A percentile compares a stretch with the other conserved stretches of the same genome.
Conservation (phyloP, 2,888 invertebrate species). For the Cataglyphis cursor region DNA sequence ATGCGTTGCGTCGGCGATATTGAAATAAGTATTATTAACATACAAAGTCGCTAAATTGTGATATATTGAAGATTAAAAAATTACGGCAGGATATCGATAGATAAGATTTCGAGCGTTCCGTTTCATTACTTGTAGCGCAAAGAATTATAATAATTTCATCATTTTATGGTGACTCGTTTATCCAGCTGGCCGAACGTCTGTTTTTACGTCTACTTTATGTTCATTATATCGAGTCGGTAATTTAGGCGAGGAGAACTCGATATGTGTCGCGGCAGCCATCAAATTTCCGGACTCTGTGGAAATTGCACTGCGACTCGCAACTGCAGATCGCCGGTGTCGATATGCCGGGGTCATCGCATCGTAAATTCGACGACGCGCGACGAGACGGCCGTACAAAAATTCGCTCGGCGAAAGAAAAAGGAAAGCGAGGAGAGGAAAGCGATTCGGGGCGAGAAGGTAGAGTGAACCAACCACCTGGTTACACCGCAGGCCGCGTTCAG, state of each 20-base stretch:
- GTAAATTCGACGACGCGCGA: conserved; percentile 68
- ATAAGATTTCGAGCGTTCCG: background rate
- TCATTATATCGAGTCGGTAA: conserved; percentile 27
- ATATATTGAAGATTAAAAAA: conserved; percentile 40
- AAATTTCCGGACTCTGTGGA: conserved; percentile 38
- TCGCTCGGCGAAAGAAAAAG: conserved; percentile 51
- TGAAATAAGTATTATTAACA: conserved; percentile 29
- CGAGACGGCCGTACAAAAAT: conserved; percentile 53
- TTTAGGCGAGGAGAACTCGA: background rate
- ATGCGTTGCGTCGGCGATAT: background rate
- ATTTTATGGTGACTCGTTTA: conserved; percentile 26
- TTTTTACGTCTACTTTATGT: conserved; percentile 29
- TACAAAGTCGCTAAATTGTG: conserved; percentile 26
- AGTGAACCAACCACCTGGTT: conserved; percentile 62
- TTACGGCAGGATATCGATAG: conserved; percentile 10
- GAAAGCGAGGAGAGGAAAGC: conserved; percentile 58
- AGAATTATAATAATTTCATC: conserved; percentile 6
- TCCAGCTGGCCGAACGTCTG: conserved; percentile 4
- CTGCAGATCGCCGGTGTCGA: conserved; percentile 67
- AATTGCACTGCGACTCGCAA: conserved; percentile 40
- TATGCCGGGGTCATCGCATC: conserved; percentile 62
- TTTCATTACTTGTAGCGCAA: conserved; percentile 16
- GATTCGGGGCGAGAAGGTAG: conserved; percentile 19
- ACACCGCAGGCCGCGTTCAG: conserved; percentile 60
- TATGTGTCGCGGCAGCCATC: conserved; percentile 8